A percentile compares a stretch with the other conserved stretches of the same genome.
These are phyloP conservation scores for Batillaria attramentaria DNA, from an alignment of 1,140 invertebrate genomes.

Conservation along the genomic window DNA sequence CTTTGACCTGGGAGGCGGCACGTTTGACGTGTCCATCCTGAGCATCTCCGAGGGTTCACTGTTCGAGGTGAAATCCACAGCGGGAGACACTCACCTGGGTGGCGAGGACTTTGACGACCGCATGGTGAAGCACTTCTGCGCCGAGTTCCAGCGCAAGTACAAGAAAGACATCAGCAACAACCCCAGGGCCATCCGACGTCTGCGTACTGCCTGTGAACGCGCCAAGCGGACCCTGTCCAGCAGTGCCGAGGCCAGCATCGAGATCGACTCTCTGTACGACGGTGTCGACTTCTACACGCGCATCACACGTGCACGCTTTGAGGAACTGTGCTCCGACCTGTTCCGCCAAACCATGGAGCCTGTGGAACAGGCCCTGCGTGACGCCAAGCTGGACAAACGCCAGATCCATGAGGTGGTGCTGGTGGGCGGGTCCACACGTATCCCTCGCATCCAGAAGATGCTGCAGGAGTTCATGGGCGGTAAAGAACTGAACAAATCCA, in stretches of 20 bases:
- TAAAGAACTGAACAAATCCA: conserved; percentile 68
- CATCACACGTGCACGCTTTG: conserved; percentile 70
- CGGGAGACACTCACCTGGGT: conserved; percentile 75
- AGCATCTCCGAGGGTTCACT: conserved; percentile 64
- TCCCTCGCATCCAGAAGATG: conserved; percentile 96
- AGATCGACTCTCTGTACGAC: conserved; percentile 77
- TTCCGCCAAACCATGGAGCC: conserved; percentile 91
- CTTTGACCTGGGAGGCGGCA: conserved; percentile 62
- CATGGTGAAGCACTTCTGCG: conserved; percentile 88
- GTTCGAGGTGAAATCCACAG: conserved; percentile 84
- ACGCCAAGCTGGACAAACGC: conserved; percentile 94
- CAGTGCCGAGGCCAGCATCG: conserved; percentile 73
- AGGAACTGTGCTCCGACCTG: conserved; percentile 87
- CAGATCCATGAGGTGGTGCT: conserved; percentile 96
- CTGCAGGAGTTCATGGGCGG: conserved; percentile 84
- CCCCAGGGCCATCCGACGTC: conserved; percentile 63
- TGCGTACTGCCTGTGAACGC: conserved; percentile 80
- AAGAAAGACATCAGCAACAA: conserved; percentile 61
- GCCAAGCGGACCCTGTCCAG: conserved; percentile 74
- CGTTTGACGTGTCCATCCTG: conserved; percentile 63
- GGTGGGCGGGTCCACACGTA: conserved; percentile 97
- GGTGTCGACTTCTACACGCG: conserved; percentile 76
- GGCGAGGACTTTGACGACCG: conserved; percentile 79
- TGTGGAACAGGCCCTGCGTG: conserved; percentile 92
- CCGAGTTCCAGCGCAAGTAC: conserved; percentile 66